Evolutionary conservation across 2,797 vertebrate genomes (phyloP).

Genomic region (Anabacerthia variegaticeps): DNA sequence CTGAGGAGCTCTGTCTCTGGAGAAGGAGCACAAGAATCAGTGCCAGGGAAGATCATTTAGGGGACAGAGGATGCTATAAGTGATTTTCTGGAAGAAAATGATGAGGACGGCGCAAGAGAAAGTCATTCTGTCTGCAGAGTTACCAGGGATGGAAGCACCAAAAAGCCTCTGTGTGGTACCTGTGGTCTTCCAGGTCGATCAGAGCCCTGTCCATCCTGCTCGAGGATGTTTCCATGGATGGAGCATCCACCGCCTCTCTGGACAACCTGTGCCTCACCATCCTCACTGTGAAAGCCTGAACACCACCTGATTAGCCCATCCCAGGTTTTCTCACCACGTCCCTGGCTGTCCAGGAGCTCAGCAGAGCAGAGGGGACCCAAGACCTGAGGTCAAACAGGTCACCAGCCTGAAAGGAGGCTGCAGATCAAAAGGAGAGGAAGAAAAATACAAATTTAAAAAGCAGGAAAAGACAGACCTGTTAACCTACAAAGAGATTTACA

Average conservation of each 20-base stretch:
- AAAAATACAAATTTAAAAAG: fast-evolving
- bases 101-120: fast-evolving
- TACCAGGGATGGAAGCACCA: no score
- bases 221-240: fast-evolving
- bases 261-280: not conserved
- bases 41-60: no score
- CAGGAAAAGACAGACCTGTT: not conserved
- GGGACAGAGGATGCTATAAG: not conserved
- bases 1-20: not conserved
- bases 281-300: fast-evolving
- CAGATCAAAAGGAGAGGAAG: not conserved
- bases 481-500: fast-evolving
- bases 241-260: no score
- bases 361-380: fast-evolving
- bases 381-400: not conserved
- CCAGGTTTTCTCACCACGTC: fast-evolving
- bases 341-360: not conserved
- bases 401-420: not conserved
- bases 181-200: not conserved
- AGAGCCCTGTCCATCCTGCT: no score
- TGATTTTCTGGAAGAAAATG: no score
- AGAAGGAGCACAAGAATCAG: fast-evolving
- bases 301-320: fast-evolving
- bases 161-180: not conserved
- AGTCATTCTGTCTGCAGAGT: not conserved